Evolutionary conservation across 2,888 invertebrate species (phyloP), one percentile per base, ranked within the genome.

Genomic region (Agrochola macilenta): DNA sequence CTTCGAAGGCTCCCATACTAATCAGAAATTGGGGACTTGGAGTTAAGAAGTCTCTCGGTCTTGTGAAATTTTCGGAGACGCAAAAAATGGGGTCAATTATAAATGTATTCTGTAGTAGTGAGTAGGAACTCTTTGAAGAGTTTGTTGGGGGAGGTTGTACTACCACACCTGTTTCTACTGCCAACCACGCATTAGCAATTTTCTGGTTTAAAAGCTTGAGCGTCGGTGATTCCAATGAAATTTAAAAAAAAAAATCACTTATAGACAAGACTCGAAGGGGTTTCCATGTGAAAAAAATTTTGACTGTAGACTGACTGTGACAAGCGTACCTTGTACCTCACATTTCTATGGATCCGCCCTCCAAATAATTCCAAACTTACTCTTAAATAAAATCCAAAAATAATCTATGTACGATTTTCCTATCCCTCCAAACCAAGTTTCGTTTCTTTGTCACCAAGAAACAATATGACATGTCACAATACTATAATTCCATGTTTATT

Each of bases 1-100:
- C 63, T 69, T 74, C 30, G 52, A 76, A 61, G 20, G 43, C 20
- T 65, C 2, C 14, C 17, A 43, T 69, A 26, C 30, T 64, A 35
- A 74, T 74, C 49, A 79, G 76, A 63, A 63, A 52, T 43, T 43
- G 5, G 23, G 17, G 11, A 43, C n/a, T 14, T 3, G 20, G 26
- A 49, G 26, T 23, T 39, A 14, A 61, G 23, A 78, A n/a, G n/a
- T n/a, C n/a, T n/a, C n/a, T n/a, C 14, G 9, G 17, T 39, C 1
- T 79, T 57, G 17, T 12, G 17, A 35, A 79, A 35, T 49, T 11
- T 39, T n/a, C 0, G 26, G 4, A 20, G 20, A 12, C 5, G 20
- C 4, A n/a, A 54, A 78, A 43, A 78, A 20, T 52, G 17, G 8
- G 43, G 8, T 52, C 30, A n/a, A 17, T 23, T 58, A 49, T 20